Percentiles rank a stretch among this genome's conserved stretches.
Evolutionary conservation across 2,797 vertebrate species (phyloP).

Genomic region (Pangasius sanitwongsei): DNA sequence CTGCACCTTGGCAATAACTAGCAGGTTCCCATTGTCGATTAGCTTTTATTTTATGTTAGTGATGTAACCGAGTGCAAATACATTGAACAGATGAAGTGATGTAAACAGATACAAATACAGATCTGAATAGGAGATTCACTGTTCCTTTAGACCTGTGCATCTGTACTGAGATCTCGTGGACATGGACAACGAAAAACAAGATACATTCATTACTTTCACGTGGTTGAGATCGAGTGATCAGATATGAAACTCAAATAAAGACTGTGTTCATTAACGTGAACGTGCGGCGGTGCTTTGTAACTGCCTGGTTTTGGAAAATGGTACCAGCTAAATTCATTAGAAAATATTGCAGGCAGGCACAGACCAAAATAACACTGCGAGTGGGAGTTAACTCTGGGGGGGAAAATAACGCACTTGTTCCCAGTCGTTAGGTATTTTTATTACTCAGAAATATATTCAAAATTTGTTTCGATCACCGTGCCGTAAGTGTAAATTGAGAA

Average conservation of each 20-base stretch:
- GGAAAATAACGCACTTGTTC: too few species aligned
- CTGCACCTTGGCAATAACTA: not conserved
- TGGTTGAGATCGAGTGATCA: not conserved
- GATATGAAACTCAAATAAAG: not conserved
- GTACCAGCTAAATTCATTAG: not conserved
- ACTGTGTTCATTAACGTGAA: not conserved
- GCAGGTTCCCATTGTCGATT: not conserved
- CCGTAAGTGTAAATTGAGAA: not conserved
- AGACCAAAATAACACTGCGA: not conserved
- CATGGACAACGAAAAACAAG: not conserved
- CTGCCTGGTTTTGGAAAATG: not conserved
- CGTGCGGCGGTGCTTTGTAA: not conserved
- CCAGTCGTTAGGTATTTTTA: not conserved
- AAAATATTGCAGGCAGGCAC: not conserved
- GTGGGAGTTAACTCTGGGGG: not conserved
- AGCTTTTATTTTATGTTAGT: not conserved
- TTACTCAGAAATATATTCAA: not conserved
- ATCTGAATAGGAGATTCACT: not conserved
- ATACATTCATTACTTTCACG: not conserved
- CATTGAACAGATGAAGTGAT: not conserved
- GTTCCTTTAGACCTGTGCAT: not conserved
- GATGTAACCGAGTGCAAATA: not conserved
- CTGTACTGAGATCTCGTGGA: not conserved
- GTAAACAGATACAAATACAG: not conserved
- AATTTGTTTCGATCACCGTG: not conserved